These are phyloP conservation scores for Podarcis siculus DNA, from an alignment of 2,797 vertebrate species.

Conservation along the genomic window DNA sequence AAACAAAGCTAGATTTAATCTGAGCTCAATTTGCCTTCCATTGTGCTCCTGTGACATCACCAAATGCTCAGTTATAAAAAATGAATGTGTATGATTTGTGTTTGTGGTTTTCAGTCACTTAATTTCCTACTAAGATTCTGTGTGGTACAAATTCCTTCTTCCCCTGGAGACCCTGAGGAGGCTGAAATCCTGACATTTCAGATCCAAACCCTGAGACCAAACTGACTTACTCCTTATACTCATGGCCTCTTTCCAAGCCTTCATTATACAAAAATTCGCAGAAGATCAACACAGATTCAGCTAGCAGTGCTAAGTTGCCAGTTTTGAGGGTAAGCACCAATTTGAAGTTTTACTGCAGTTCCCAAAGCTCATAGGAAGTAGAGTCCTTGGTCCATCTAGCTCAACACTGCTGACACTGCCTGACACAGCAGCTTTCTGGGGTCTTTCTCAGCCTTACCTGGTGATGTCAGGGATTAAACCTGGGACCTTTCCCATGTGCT, in stretches of 20 bases:
- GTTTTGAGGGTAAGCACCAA: conserved; percentile 4
- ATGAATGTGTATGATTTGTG: not conserved
- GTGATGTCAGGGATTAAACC: not conserved
- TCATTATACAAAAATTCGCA: not conserved
- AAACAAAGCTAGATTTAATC: not conserved
- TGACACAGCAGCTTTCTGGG: too few species aligned
- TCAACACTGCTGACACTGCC: too few species aligned
- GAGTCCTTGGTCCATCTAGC: too few species aligned
- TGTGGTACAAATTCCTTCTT: not conserved
- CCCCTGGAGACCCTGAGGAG: not conserved
- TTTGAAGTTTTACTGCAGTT: not conserved
- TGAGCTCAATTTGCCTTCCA: not conserved
- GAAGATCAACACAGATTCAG: not conserved
- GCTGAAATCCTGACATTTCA: not conserved
- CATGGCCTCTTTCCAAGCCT: not conserved
- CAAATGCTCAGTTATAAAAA: not conserved
- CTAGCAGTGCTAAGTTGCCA: not conserved
- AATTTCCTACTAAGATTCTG: not conserved
- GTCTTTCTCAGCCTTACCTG: not conserved
- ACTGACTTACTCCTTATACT: not conserved
- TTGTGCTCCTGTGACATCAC: not conserved
- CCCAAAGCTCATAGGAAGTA: not conserved
- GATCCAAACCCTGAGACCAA: not conserved
- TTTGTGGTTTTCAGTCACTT: not conserved
- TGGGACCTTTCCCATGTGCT: too few species aligned